phyloP scores from a whole-genome alignment of 1,140 invertebrate genomes.

The Drosophila orosa region DNA sequence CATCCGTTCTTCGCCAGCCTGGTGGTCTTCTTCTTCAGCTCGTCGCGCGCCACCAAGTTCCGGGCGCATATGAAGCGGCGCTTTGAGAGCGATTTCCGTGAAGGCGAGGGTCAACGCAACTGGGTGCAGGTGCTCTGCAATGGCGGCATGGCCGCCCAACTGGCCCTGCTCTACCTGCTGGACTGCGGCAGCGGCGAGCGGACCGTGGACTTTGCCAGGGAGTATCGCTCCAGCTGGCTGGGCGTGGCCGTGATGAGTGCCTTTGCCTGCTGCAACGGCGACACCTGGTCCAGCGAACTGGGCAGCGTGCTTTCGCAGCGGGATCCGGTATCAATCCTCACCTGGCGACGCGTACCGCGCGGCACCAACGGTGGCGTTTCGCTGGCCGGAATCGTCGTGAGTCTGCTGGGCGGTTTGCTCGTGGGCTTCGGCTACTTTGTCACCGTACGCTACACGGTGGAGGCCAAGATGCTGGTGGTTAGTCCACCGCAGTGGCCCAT shows the following conservation, averaged over 20 bases:
- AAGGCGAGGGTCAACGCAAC: slow-evolving; percentile 91
- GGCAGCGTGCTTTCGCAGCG: slow-evolving; percentile 89
- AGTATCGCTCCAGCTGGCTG: slow-evolving; percentile 93
- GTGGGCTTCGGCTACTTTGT: slow-evolving; percentile 91
- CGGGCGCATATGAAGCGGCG: slow-evolving; percentile 88
- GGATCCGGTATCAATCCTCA: slow-evolving; percentile 92
- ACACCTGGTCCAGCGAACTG: slow-evolving; percentile 96
- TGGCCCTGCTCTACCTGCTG: slow-evolving; percentile 92
- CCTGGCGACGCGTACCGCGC: slow-evolving; percentile 90
- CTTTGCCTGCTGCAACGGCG: slow-evolving; percentile 93
- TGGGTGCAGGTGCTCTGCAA: slow-evolving; percentile 97
- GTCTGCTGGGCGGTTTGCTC: slow-evolving; percentile 89
- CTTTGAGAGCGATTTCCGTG: slow-evolving; percentile 92
- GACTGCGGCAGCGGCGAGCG: slow-evolving; percentile 92
- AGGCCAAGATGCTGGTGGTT: slow-evolving; percentile 86
- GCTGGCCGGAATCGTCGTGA: slow-evolving; percentile 89
- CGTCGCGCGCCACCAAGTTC: slow-evolving; percentile 93
- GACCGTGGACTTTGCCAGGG: slow-evolving; percentile 90
- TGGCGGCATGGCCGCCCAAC: slow-evolving; percentile 92
- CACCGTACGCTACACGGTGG: slow-evolving; percentile 87
- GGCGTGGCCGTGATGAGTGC: slow-evolving; percentile 91
- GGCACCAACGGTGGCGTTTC: slow-evolving; percentile 94
- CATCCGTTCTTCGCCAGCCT: slow-evolving; percentile 91
- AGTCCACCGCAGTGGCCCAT: slow-evolving; percentile 93
- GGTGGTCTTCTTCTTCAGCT: slow-evolving; percentile 92